Evolutionary conservation across 1,140 invertebrate genomes (phyloP), one percentile per base, ranked within the genome.

Genomic region (Trichonephila inaurata): DNA sequence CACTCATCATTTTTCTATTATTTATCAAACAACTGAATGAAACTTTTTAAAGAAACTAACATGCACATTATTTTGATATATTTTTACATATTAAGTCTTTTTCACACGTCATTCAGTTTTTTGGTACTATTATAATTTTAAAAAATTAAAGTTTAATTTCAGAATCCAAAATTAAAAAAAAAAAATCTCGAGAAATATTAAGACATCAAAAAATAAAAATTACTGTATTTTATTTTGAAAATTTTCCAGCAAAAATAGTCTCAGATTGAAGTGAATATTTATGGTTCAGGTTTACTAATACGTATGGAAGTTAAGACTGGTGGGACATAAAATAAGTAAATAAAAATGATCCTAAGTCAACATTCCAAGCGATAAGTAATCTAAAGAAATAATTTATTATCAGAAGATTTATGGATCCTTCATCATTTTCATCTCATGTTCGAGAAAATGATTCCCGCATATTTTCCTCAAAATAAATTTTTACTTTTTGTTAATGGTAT

Each of bases 231-330:
- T 28, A 85, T 58, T 85, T 85, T 61, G 1, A 51, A 60, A 7
- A 44, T n/a, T 44, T 88, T 88, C 86, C 44, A 88, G 86, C 24
- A 64, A 66, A 61, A 88, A 66, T 66, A 33, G 24, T 14, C 62
- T 28, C 51, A 64, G n/a, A 88, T 88, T 64, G 28, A 88, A 19
- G 61, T 28, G 3, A 64, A 28, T n/a, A 40, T 40, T 44, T n/a
- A 33, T 64, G 61, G 61, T 16, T 64, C 19, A 40, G 10, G 51
- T 87, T 64, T 66, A 61, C 62, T 66, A 44, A 58, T 64, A 6
- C 40, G 60, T 12, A 19, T 88, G 18, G 61, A 40, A 64, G 40
- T 40, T 24, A 64, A 64, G 33, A 40, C 21, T 33, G 61, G 64
- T 88, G 86, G 21, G 33, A 19, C 86, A 40, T 88, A 61, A 88